These are phyloP conservation scores for Oryctes rhinoceros DNA, from an alignment of 1,140 invertebrate species.

Conservation along the genomic window DNA sequence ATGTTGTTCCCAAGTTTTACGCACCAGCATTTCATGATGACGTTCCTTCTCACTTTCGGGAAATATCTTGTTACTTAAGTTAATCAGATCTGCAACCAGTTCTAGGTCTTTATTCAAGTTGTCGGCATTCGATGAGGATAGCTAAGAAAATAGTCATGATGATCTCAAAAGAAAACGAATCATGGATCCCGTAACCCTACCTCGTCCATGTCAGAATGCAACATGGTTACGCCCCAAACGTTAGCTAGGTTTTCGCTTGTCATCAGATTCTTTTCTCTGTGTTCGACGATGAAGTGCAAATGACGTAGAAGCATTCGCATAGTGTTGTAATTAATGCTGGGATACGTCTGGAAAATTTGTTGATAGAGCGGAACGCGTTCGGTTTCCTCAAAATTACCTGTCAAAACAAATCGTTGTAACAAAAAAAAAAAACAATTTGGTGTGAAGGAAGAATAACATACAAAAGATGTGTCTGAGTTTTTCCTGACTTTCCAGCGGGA, in stretches of 20 bases:
- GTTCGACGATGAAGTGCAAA: slow-evolving; percentile 15
- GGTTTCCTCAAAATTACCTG: neutral
- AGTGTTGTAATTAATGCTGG: slow-evolving; percentile 2
- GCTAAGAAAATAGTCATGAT: neutral
- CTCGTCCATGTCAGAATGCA: neutral
- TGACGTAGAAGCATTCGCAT: slow-evolving; percentile 17
- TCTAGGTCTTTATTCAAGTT: slow-evolving; percentile 40
- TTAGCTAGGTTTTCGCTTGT: slow-evolving; percentile 15
- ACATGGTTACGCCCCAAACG: neutral
- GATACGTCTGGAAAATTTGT: neutral
- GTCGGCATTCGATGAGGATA: neutral
- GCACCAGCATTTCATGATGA: slow-evolving; percentile 16
- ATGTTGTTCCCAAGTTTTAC: slow-evolving; percentile 10
- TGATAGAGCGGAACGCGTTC: neutral
- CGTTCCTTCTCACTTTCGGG: slow-evolving; percentile 20
- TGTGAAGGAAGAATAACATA: neutral
- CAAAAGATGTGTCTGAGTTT: neutral
- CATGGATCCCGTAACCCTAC: neutral
- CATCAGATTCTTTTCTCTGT: slow-evolving; percentile 6
- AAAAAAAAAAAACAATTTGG: neutral
- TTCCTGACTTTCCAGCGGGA: neutral
- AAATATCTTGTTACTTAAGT: slow-evolving; percentile 20
- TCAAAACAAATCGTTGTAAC: neutral
- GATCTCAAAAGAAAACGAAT: too few relatives aligned
- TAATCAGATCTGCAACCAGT: slow-evolving; percentile 34